Percentiles rank a stretch among this genome's conserved stretches.
Evolutionary conservation across 2,797 vertebrate genomes (phyloP).

Genomic region (Melanotaenia pygmaea): DNA sequence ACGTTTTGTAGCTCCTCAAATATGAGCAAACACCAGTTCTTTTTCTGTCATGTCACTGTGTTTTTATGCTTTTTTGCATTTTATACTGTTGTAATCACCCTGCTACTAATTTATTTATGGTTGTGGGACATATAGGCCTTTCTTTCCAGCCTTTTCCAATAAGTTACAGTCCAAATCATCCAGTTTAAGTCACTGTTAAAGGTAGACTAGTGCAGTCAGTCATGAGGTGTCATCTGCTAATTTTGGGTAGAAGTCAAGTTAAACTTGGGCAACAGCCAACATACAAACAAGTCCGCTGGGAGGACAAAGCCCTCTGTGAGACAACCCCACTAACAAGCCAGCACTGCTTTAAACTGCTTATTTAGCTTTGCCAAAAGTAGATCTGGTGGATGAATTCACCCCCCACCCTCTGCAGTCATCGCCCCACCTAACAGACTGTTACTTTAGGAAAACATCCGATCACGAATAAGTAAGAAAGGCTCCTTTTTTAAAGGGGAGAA

Average conservation of each 20-base stretch:
- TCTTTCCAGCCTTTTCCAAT: neutral
- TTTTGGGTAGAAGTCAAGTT: neutral
- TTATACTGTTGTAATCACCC: neutral
- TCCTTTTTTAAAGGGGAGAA: neutral
- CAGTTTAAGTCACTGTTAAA: neutral
- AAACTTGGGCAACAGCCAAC: neutral
- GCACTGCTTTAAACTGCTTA: conserved; percentile 35
- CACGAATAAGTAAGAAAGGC: neutral
- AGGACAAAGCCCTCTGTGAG: conserved; percentile 13
- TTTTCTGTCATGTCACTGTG: neutral
- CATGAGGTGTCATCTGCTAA: conserved; percentile 3
- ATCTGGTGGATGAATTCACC: conserved; percentile 14
- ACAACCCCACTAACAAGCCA: conserved; percentile 26
- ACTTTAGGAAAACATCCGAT: neutral
- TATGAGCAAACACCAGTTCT: neutral
- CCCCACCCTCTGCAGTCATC: conserved; percentile 1
- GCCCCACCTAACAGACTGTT: neutral
- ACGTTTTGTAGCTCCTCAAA: neutral
- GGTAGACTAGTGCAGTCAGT: neutral
- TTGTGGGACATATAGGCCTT: neutral
- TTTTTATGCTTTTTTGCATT: neutral
- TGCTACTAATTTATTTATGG: neutral
- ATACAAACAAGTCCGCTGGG: conserved; percentile 22
- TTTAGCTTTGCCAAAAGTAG: conserved; percentile 51
- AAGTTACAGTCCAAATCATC: neutral